These are phyloP conservation scores for Erynnis tages DNA, from an alignment of 2,888 invertebrate species.

Conservation along the genomic window DNA sequence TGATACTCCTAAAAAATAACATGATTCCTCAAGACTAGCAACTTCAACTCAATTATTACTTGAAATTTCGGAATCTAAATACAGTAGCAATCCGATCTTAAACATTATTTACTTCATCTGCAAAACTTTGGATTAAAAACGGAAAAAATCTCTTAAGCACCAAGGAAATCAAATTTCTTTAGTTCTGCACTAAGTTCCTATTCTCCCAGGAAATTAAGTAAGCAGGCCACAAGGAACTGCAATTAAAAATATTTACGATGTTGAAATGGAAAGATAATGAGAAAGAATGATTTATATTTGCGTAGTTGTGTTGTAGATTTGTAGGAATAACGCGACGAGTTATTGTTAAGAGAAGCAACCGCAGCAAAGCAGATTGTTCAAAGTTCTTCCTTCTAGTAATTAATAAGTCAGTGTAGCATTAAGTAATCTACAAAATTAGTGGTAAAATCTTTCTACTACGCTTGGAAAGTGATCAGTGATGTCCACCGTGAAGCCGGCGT, in stretches of 20 bases:
- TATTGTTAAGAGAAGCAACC: constrained; percentile 50
- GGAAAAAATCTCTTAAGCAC: constrained; percentile 2
- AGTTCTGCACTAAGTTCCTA: constrained; percentile 8
- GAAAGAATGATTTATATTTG: constrained; percentile 38
- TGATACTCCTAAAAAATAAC: too few relatives aligned
- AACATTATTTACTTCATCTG: neutral
- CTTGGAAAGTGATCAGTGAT: too few relatives aligned
- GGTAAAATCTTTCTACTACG: too few relatives aligned
- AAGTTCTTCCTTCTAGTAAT: neutral
- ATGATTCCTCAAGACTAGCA: too few relatives aligned
- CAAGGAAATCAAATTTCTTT: constrained; percentile 3
- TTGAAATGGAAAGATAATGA: constrained; percentile 30
- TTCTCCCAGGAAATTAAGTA: constrained; percentile 13
- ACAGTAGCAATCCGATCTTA: too few relatives aligned
- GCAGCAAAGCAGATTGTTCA: constrained; percentile 32
- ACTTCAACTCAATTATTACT: too few relatives aligned
- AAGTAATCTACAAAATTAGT: too few relatives aligned
- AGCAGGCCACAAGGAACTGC: constrained; percentile 17
- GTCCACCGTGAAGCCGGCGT: too few relatives aligned
- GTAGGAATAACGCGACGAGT: constrained; percentile 48
- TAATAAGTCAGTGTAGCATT: too few relatives aligned
- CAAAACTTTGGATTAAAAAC: neutral
- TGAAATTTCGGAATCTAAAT: too few relatives aligned
- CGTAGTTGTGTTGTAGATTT: too few relatives aligned
- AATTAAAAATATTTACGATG: constrained; percentile 21